Base-by-base conservation (phyloP, 2,113 vertebrate genomes). In the Panthera leo region DNA sequence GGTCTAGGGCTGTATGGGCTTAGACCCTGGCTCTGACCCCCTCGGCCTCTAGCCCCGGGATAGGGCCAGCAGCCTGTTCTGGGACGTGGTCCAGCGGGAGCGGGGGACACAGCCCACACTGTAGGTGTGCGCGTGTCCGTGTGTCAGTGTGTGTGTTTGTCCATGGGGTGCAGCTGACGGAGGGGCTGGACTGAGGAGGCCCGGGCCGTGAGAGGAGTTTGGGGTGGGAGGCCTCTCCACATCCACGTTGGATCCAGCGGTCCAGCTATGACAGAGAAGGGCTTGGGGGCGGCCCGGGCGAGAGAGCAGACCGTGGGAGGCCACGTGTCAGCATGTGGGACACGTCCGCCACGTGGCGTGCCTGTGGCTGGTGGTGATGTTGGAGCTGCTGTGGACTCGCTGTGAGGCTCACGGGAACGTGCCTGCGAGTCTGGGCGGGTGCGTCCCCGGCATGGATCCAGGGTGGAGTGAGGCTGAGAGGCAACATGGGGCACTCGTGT, bases 361-460 rank as follows among this genome's bases (percentile, higher is more conserved):
- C 21, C 11, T 0, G 7, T 0, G 19, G 68, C 0, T 10, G 65
- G 76, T 3, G 7, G 76, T 4, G 3, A 2, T 18, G 29, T 0
- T 12, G 58, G 85, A 25, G 31, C 25, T 3, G 8, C 45, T 2
- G 7, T 4, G 13, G 45, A 21, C 76, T 23, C 5, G 65, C 70
- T 53, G 34, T 19, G 75, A 82, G 89, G 63, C 51, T 39, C 55
- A 2, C 5, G 3, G 21, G 21, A 76, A 63, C 11, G 7, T 34
- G 25, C 0, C 0, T 48, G 39, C 4, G 61, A 42, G 61, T 75
- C n/a, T 19, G 29, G 87, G 45, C 12, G 29, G 87, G 45, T 8
- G 15, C 36, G 18, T 58, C 63, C n/a, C 27, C 2, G 0, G 42
- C 25, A 27, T 1, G 1, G 0, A 0, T 18, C 5, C 58, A 5